Percentiles rank a stretch among this genome's conserved stretches.
These are phyloP conservation scores for Sorex maritimensis DNA, from an alignment of 2,797 vertebrate species.

Conservation along the genomic window DNA sequence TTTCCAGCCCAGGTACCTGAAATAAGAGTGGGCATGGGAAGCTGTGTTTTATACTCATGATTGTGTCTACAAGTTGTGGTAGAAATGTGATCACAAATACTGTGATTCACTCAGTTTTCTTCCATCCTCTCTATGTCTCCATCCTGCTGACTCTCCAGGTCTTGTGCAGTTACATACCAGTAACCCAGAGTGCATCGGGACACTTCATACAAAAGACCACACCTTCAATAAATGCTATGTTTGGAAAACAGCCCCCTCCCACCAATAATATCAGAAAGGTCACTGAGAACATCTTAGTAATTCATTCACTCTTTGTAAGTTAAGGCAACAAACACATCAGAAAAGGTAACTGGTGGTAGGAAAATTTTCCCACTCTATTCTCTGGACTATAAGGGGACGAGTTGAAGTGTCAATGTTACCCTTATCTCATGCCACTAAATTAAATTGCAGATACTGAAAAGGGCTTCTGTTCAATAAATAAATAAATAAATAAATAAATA, in stretches of 20 bases:
- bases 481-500: neutral
- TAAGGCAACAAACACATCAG: neutral
- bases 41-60: no score
- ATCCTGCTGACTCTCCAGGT: neutral
- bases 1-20: neutral
- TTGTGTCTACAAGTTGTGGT: no score
- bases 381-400: neutral
- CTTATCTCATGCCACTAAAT: neutral
- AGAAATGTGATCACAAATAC: no score
- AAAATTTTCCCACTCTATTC: neutral
- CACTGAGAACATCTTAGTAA: neutral
- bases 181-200: neutral
- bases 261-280: no score
- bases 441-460: neutral
- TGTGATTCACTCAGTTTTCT: neutral
- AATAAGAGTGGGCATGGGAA: neutral
- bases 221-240: neutral
- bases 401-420: neutral
- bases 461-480: no score
- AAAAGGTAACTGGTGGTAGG: neutral
- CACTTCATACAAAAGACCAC: neutral
- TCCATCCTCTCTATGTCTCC: neutral
- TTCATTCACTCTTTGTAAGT: neutral
- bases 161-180: neutral
- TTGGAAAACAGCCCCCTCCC: accelerated